Base-by-base conservation (phyloP, 2,797 vertebrate genomes). In the Cetoscarus ocellatus region DNA sequence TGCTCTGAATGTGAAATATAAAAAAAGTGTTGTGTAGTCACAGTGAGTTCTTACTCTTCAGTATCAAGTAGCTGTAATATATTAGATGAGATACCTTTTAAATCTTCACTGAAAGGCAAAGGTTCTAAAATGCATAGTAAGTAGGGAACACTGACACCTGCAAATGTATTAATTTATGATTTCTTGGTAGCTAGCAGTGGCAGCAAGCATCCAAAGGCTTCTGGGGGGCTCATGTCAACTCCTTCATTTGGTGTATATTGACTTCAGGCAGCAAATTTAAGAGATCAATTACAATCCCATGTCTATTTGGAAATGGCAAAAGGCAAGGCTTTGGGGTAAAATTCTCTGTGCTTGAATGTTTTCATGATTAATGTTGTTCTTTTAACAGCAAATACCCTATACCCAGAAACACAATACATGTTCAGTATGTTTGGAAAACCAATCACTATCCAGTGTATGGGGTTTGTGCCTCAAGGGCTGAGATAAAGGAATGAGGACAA, bases 401-500 rank as follows among this genome's bases (percentile, higher is more conserved):
- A 6, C 4, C 42, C 27, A n/a, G 13, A 38, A 39, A 3, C 38
- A 18, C 49, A 65, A 7, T 10, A 67, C 17, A 35, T 53, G 43
- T 39, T 39, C 18, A 48, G 35, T n/a, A n/a, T 35, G 35, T 40
- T 63, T 55, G 70, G 59, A 85, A 87, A 84, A 79, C 44, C 61
- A 80, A 76, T 82, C 73, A 75, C 48, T 69, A 44, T 56, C 59
- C 42, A 48, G 55, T 10, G 51, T 57, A 17, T 40, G 67, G 17
- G 61, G 48, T 18, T 65, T 57, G 56, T 68, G 59, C 82, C 67
- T 59, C 27, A 0, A 47, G 62, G 66, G 42, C 36, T 39, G 61
- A 86, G 77, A 83, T 82, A 73, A 84, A 82, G 48, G 56, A 71
- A 68, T 39, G 40, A 34, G 42, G 47, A 73, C 1, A 11, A 64